phyloP scores from a whole-genome alignment of 2,888 invertebrate genomes.

The Oxycera nigricornis region DNA sequence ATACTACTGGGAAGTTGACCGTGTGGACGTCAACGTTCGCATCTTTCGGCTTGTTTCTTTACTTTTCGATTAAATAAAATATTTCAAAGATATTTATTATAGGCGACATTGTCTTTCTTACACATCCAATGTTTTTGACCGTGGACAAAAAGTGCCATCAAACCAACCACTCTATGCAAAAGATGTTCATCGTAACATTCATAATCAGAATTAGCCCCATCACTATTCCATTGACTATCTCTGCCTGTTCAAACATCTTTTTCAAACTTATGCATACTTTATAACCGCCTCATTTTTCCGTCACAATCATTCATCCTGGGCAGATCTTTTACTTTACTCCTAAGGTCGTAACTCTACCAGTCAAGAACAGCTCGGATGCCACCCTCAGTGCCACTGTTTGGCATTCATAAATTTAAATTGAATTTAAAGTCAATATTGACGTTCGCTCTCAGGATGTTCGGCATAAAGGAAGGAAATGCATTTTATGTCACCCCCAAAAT shows the following conservation, averaged over 20 bases:
- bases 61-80: too few species aligned
- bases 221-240: neutral
- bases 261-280: slow-evolving; percentile 7
- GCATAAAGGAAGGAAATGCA: slow-evolving; percentile 29
- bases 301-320: slow-evolving; percentile 14
- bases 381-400: slow-evolving; percentile 1
- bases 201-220: slow-evolving; percentile 14
- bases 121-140: too few species aligned
- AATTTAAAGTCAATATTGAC: slow-evolving; percentile 35
- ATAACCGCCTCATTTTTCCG: neutral
- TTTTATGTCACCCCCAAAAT: slow-evolving; percentile 28
- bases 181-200: too few species aligned
- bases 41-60: too few species aligned
- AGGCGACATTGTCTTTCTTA: too few species aligned
- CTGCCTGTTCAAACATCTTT: neutral
- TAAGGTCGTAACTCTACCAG: neutral
- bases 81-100: too few species aligned
- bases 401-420: slow-evolving; percentile 35
- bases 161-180: too few species aligned
- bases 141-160: too few species aligned
- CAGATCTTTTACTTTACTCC: slow-evolving; percentile 1
- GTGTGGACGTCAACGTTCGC: too few species aligned
- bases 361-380: neutral
- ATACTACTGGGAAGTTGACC: too few species aligned
- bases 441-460: neutral